Evolutionary conservation across 23 tunicate species (phyloP).

Genomic region (Styela clava): DNA sequence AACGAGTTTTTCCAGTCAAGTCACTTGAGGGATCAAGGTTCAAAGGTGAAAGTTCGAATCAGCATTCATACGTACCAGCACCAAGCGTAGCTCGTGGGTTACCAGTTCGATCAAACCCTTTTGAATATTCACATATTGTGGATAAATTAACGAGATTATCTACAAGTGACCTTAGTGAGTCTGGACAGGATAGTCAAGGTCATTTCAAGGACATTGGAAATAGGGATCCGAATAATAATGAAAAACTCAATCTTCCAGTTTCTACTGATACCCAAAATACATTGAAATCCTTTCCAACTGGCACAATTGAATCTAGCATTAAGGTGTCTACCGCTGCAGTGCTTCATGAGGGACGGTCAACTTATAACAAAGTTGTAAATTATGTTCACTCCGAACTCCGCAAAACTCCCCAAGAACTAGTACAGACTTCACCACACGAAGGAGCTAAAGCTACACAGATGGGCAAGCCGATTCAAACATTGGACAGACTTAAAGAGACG

Average conservation of each 20-base stretch:
- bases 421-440: background rate
- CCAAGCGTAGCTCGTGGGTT: conserved; percentile 14
- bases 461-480: background rate
- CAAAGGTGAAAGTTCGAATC: background rate
- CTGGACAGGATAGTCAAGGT: background rate
- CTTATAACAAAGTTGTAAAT: background rate
- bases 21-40: background rate
- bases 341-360: background rate
- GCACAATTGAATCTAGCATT: background rate
- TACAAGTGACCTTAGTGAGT: background rate
- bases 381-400: background rate
- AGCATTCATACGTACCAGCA: conserved; percentile 19
- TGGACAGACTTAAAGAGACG: background rate
- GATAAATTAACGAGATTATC: conserved; percentile 19
- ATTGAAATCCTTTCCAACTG: background rate
- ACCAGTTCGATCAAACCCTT: background rate
- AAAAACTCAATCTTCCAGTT: background rate
- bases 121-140: conserved; percentile 15
- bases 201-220: background rate
- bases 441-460: background rate
- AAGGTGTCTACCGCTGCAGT: background rate
- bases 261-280: background rate
- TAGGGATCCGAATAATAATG: background rate
- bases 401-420: background rate
- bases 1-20: background rate